These are phyloP conservation scores for Hyperopisus bebe DNA, from an alignment of 2,113 vertebrate genomes.

Conservation along the genomic window DNA sequence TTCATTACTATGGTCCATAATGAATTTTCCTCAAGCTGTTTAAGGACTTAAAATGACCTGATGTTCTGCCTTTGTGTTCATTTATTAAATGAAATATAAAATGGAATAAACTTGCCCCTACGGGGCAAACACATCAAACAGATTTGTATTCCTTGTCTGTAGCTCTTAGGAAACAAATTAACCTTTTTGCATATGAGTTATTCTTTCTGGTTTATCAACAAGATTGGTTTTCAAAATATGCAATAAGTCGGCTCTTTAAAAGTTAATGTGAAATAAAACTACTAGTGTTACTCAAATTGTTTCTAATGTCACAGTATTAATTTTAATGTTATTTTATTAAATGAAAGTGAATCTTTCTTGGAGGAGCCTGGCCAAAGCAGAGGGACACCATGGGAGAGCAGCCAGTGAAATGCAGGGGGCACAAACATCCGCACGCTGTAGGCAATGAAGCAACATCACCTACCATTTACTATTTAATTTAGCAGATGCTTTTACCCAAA, in stretches of 20 bases:
- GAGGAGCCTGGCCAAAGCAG: not conserved
- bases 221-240: conserved; percentile 4
- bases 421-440: not conserved
- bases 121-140: not conserved
- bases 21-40: not conserved
- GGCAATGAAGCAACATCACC: not conserved
- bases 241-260: not conserved
- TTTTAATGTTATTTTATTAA: not conserved
- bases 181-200: not conserved
- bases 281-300: not conserved
- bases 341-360: not conserved
- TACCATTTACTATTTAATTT: not conserved
- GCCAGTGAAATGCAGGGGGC: not conserved
- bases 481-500: not conserved
- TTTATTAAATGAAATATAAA: conserved; percentile 4
- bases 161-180: not conserved
- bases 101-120: not conserved
- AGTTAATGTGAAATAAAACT: not conserved
- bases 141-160: not conserved
- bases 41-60: not conserved
- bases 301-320: not conserved
- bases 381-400: not conserved
- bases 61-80: not conserved
- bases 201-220: not conserved
- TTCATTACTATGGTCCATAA: not conserved